Evolutionary conservation across 2,797 vertebrate species (phyloP), one percentile per base, ranked within the genome.

Genomic region (Acropternis orthonyx): DNA sequence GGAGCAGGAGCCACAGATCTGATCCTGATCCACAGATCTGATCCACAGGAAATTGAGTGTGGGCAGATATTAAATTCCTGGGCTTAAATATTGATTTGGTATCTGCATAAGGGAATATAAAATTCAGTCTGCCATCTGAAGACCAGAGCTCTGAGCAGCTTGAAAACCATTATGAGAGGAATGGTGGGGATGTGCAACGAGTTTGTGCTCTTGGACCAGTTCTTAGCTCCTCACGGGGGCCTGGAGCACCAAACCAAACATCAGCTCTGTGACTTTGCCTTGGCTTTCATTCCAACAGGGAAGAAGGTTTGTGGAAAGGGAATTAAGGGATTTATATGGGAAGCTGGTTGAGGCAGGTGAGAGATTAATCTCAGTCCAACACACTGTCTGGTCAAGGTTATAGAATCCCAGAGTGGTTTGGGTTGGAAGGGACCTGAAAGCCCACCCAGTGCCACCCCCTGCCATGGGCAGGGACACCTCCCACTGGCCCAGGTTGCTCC

Each of bases 401-500:
- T 7, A 39, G 37, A 61, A 39, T 28, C 36, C 27, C 19, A 32
- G 77, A 9, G 22, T 11, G 54, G 34, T 15, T 34, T 74, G 68
- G 39, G 14, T 5, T 41, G 41, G 39, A 27, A 46, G 4, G 36
- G 55, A 48, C 32, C 3, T 24, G 4, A 9, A 75, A 55, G 1
- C 0, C 8, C 46, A 22, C 0, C 23, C 17, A 10, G 4, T 27
- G 1, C 43, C 43, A 32, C 22, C 41, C 3, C 15, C 23, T 20
- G 27, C 36, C 74, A 7, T 4, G 58, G 30, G 43, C 59, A 56
- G 61, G 39, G 55, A 68, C 69, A 23, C 19, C 39, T 75, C 0
- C 48, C 41, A 23, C 39, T 0, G 1, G 1, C 34, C 77, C 62
- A 81, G 62, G 26, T 0, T 8, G 48, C 30, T 61, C 54, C 46